Base-by-base conservation (phyloP, 1,140 invertebrate genomes). In the Drosophila asahinai region DNA sequence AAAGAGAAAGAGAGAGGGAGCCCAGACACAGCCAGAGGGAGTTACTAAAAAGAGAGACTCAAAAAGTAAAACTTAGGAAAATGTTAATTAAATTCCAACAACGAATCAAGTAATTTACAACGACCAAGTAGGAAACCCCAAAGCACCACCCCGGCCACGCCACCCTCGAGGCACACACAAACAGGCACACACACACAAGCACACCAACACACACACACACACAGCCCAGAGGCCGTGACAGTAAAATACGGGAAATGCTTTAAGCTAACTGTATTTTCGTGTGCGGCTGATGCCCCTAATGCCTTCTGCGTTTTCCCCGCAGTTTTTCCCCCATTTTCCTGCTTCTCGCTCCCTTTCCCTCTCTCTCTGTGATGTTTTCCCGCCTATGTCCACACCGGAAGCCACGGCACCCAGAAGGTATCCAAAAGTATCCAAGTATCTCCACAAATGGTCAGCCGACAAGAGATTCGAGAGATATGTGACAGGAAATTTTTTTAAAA, bases 81-180 rank as follows among this genome's bases (percentile, higher is more conserved):
- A 89, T 89, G 84, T 89, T 89, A 89, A 89, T 89, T 89, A 89
- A 89, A 89, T 89, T 89, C 84, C 86, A 89, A 89, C 84, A 89
- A 89, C 86, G 84, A 90, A 89, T 89, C 86, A 89, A 89, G 84
- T 89, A 90, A 89, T 89, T 89, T 89, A 89, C 84, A 89, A 89
- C 86, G 86, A 90, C 74, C 87, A 81, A 90, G 86, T 90, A 72
- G 68, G 89, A 87, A 87, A 89, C 86, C 84, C 84, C 81, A 87
- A 87, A 90, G 84, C 86, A 84, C 71, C 86, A 52, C 48, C 51
- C 67, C 47, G 55, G 27, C 62, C 38, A 40, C 52, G 59, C 58
- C 57, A 55, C 49, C 12, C 19, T 15, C 61, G 51, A 49, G 61
- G 48, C 65, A 57, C 42, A 65, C 47, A 63, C 47, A 65, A 25